A percentile compares a stretch with the other conserved stretches of the same genome.
phyloP scores from a whole-genome alignment of 2,113 vertebrate genomes.

The Nematolebias whitei region DNA sequence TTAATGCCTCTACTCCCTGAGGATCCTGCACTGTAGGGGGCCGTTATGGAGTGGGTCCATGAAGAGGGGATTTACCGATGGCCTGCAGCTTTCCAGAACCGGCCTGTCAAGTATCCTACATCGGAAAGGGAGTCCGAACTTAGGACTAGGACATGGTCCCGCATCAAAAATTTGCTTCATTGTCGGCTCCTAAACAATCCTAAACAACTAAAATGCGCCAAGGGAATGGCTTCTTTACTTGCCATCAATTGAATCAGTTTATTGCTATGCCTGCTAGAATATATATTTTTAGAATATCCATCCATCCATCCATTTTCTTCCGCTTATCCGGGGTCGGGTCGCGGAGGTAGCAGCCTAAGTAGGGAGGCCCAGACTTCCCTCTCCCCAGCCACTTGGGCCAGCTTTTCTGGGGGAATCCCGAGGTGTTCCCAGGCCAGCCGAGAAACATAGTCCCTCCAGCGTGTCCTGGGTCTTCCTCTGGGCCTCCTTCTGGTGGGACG shows the following conservation, averaged over 20 bases:
- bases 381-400: too few species aligned
- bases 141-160: neutral
- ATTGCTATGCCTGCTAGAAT: constrained; percentile 3
- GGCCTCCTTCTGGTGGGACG: too few species aligned
- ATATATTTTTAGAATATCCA: too few species aligned
- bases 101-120: neutral
- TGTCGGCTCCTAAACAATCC: constrained; percentile 1
- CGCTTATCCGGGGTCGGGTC: too few species aligned
- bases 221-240: constrained; percentile 4
- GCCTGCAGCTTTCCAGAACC: constrained; percentile 3
- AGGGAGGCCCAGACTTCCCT: too few species aligned
- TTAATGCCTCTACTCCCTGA: neutral
- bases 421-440: too few species aligned
- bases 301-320: too few species aligned
- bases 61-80: neutral
- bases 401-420: too few species aligned
- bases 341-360: too few species aligned
- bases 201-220: constrained; percentile 2
- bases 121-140: neutral
- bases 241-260: constrained; percentile 4
- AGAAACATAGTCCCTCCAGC: too few species aligned
- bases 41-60: neutral
- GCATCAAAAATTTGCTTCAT: neutral
- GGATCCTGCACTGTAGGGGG: constrained; percentile 4
- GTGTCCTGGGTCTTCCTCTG: too few species aligned